These are phyloP conservation scores for Phylloscopus trochiloides DNA, from an alignment of 2,113 vertebrate genomes.

Conservation along the genomic window DNA sequence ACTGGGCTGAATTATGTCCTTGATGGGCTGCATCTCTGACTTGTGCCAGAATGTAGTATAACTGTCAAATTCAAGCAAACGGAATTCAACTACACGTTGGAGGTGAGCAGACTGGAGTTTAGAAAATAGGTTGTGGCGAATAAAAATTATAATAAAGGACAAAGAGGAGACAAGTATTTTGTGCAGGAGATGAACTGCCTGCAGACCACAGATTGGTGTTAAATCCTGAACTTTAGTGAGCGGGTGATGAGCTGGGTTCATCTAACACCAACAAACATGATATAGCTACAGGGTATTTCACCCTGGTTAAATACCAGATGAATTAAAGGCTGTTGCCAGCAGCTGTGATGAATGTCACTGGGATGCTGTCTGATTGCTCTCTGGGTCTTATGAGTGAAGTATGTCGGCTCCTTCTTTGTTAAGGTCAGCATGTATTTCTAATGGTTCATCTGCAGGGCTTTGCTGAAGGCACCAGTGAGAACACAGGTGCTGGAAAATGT, in stretches of 20 bases:
- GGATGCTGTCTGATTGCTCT: conserved; percentile 72
- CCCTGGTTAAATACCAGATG: conserved; percentile 79
- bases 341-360: conserved; percentile 79
- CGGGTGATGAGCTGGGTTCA: conserved; percentile 67
- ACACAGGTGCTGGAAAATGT: conserved; percentile 71
- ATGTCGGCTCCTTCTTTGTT: conserved; percentile 64
- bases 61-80: neutral
- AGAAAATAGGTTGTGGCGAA: neutral
- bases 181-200: conserved; percentile 32
- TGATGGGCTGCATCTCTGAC: neutral
- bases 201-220: conserved; percentile 63
- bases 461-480: conserved; percentile 67
- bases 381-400: conserved; percentile 74
- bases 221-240: conserved; percentile 73
- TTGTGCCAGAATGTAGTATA: neutral
- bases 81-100: neutral
- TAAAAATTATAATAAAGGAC: conserved; percentile 41
- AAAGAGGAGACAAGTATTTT: conserved; percentile 50
- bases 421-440: conserved; percentile 78
- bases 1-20: neutral
- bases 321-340: conserved; percentile 75
- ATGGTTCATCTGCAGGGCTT: conserved; percentile 75
- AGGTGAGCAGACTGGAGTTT: neutral
- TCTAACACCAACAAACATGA: conserved; percentile 77
- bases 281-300: conserved; percentile 73